Conservation (phyloP, 2,797 vertebrate genomes). For the Luscinia megarhynchos region DNA sequence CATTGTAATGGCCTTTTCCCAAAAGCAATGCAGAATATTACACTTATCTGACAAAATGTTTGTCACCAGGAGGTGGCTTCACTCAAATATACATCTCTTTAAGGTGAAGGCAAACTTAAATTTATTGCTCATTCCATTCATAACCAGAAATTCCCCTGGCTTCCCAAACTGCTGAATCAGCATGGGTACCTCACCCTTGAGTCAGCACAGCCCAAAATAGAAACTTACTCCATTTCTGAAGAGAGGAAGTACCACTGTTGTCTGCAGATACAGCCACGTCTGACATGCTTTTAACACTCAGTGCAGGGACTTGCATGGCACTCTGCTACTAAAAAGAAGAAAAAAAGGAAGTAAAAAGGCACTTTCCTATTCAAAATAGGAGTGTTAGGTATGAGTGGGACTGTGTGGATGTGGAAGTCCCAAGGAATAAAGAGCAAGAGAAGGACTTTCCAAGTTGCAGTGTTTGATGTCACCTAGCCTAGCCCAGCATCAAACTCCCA, state of each 20-base stretch:
- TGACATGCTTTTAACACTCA: neutral
- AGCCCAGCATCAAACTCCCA: neutral
- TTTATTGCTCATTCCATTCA: slow-evolving; percentile 44
- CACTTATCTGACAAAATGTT: neutral
- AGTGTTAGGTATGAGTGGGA: neutral
- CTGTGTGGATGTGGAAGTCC: neutral
- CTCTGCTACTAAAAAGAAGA: neutral
- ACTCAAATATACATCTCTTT: neutral
- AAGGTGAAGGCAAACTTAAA: slow-evolving; percentile 13
- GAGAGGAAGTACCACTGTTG: slow-evolving; percentile 30
- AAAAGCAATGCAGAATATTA: neutral
- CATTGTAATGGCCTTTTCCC: neutral
- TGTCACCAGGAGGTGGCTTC: slow-evolving; percentile 36
- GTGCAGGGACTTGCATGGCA: neutral
- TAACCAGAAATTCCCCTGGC: slow-evolving; percentile 26
- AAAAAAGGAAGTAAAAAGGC: too few relatives aligned
- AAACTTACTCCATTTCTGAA: slow-evolving; percentile 12
- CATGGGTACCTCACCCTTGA: slow-evolving; percentile 56
- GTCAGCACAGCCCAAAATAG: slow-evolving; percentile 62
- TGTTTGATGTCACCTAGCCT: neutral
- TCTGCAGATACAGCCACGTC: neutral
- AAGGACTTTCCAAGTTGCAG: neutral
- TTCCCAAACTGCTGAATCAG: slow-evolving; percentile 64
- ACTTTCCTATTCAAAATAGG: neutral
- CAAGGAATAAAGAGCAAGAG: neutral